A percentile compares a stretch with the other conserved stretches of the same genome.
Evolutionary conservation across 2,113 vertebrate species (phyloP).

Genomic region (Nansenia antarctica): DNA sequence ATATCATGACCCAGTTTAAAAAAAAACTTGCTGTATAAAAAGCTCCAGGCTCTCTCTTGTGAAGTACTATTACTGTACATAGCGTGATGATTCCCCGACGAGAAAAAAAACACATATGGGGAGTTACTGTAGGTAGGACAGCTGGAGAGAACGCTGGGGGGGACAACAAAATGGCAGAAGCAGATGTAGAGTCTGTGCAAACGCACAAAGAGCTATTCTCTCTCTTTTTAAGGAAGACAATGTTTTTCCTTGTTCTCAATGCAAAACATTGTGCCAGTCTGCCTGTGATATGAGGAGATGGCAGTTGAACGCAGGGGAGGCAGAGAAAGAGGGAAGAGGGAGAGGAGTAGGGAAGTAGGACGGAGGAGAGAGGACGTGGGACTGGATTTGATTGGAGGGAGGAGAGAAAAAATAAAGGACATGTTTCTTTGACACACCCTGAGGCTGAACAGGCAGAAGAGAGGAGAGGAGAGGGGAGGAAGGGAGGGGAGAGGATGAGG

Average conservation of each 20-base stretch:
- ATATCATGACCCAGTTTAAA: too few relatives aligned
- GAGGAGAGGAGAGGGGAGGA: background rate
- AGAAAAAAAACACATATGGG: background rate
- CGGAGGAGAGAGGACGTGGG: background rate
- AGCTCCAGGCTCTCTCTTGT: too few relatives aligned
- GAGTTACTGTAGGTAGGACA: background rate
- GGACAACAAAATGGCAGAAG: slow-evolving; percentile 37
- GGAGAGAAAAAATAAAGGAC: too few relatives aligned
- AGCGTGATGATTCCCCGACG: too few relatives aligned
- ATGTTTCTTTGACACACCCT: too few relatives aligned
- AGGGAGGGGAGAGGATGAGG: background rate
- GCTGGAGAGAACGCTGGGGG: background rate
- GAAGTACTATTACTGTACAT: too few relatives aligned
- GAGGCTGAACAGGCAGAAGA: background rate
- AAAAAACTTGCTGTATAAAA: too few relatives aligned
- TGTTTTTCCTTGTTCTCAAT: background rate
- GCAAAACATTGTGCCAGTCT: background rate
- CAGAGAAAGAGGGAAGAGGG: background rate
- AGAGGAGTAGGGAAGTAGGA: background rate
- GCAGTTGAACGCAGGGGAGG: background rate
- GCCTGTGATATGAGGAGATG: background rate
- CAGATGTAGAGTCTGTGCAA: background rate
- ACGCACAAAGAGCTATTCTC: slow-evolving; percentile 7
- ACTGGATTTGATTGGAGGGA: too few relatives aligned
- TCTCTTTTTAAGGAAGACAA: background rate